phyloP scores from a whole-genome alignment of 2,888 invertebrate species.

The Ischnura elegans region DNA sequence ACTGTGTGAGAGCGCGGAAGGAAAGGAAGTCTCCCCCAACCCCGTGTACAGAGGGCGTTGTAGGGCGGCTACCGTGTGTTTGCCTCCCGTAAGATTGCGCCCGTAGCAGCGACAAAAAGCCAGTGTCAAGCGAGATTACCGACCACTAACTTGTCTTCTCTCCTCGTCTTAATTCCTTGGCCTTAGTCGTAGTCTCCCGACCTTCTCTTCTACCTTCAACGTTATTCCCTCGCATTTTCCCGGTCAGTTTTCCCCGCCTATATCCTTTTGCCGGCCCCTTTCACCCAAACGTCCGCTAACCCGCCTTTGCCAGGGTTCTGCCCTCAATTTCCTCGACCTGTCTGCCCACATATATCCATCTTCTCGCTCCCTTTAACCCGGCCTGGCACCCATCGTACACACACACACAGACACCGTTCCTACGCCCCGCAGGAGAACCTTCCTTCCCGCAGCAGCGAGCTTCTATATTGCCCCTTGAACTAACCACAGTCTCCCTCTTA shows the following conservation, averaged over 20 bases:
- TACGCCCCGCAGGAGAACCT: neutral
- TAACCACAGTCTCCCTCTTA: neutral
- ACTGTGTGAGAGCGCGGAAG: neutral
- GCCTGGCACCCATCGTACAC: neutral
- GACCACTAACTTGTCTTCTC: neutral
- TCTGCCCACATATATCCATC: conserved; percentile 9
- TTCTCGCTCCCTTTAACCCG: neutral
- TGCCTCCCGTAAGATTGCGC: neutral
- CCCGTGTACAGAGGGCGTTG: neutral
- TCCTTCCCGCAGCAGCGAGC: no score
- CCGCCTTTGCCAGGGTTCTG: neutral
- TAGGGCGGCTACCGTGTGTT: neutral
- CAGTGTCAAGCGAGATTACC: neutral
- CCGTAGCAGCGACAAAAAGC: neutral
- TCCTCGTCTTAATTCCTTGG: neutral
- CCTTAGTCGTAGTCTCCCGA: neutral
- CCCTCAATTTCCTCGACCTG: neutral
- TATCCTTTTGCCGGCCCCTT: neutral
- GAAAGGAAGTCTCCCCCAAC: neutral
- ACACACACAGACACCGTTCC: neutral
- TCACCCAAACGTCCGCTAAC: neutral
- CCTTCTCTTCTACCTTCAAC: neutral
- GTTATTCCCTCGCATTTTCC: neutral
- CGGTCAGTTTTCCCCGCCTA: neutral
- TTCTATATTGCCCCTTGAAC: conserved; percentile 29